Conservation (phyloP, 2,888 invertebrate genomes). For the Ichneumon xanthorius region DNA sequence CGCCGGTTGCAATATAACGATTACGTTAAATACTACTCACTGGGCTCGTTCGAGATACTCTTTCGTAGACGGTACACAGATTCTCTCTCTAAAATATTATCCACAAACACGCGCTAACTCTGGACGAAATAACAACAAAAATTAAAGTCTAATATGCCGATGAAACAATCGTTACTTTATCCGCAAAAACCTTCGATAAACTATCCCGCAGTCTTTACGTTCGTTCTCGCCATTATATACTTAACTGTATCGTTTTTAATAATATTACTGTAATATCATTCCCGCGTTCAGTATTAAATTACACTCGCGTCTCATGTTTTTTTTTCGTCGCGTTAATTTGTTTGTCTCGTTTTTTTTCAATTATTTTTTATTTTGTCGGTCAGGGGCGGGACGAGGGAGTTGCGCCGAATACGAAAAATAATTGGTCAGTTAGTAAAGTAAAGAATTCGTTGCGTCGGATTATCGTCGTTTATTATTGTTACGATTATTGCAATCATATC, state of each 20-base stretch:
- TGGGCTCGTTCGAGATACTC: constrained; percentile 31
- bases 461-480: constrained; percentile 56
- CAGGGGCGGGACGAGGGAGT: constrained; percentile 9
- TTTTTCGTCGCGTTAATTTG: constrained; percentile 51
- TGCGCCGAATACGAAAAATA: constrained; percentile 36
- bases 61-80: constrained; percentile 13
- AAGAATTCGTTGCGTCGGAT: constrained; percentile 52
- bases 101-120: not conserved
- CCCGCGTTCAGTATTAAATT: constrained; percentile 68
- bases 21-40: constrained; percentile 34
- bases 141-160: not conserved
- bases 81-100: constrained; percentile 6
- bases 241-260: constrained; percentile 49
- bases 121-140: not conserved
- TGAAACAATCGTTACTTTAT: constrained; percentile 17
- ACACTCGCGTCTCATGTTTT: constrained; percentile 55
- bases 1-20: constrained; percentile 58
- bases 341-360: constrained; percentile 13
- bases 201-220: constrained; percentile 36
- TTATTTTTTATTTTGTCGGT: not conserved
- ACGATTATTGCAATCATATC: constrained; percentile 58
- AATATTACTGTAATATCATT: constrained; percentile 63
- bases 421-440: constrained; percentile 53
- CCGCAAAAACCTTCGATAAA: constrained; percentile 14
- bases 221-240: constrained; percentile 61